phyloP scores from a whole-genome alignment of 2,888 invertebrate species.

The Metacarcinus magister region DNA sequence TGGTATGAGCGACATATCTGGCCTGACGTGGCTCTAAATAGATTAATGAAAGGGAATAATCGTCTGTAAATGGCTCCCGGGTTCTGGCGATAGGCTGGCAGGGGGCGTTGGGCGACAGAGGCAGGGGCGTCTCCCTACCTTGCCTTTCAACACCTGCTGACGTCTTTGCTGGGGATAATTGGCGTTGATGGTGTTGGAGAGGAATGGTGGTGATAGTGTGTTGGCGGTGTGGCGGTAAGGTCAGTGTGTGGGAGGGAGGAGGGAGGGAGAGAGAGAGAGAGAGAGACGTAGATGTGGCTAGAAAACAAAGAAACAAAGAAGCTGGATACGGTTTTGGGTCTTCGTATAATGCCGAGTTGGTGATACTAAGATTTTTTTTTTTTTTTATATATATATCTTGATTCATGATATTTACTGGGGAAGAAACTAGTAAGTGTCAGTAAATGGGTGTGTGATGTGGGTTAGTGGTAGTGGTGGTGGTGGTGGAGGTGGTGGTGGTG shows the following conservation, averaged over 20 bases:
- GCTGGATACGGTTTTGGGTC: background rate
- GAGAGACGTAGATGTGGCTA: background rate
- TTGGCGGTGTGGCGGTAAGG: conserved; percentile 33
- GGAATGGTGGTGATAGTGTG: conserved; percentile 50
- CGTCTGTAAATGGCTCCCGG: conserved; percentile 57
- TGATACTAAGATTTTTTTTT: background rate
- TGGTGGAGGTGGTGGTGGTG: conserved; percentile 43
- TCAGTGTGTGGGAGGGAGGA: background rate
- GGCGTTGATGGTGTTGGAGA: conserved; percentile 49
- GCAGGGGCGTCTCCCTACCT: conserved; percentile 46
- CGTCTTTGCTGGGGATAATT: conserved; percentile 54
- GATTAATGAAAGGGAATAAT: conserved; percentile 73
- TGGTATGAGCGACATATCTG: conserved; percentile 68
- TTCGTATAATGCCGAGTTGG: background rate
- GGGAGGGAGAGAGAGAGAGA: background rate
- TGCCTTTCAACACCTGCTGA: conserved; percentile 53
- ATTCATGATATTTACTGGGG: background rate
- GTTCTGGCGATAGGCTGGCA: conserved; percentile 30
- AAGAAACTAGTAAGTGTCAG: background rate
- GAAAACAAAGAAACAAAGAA: background rate
- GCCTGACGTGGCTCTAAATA: conserved; percentile 62
- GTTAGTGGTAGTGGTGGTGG: background rate
- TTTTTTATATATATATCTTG: no score
- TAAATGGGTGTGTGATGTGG: background rate
- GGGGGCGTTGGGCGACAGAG: conserved; percentile 56